phyloP scores from a whole-genome alignment of 2,888 invertebrate species.

The Hirtodrosophila confusa region DNA sequence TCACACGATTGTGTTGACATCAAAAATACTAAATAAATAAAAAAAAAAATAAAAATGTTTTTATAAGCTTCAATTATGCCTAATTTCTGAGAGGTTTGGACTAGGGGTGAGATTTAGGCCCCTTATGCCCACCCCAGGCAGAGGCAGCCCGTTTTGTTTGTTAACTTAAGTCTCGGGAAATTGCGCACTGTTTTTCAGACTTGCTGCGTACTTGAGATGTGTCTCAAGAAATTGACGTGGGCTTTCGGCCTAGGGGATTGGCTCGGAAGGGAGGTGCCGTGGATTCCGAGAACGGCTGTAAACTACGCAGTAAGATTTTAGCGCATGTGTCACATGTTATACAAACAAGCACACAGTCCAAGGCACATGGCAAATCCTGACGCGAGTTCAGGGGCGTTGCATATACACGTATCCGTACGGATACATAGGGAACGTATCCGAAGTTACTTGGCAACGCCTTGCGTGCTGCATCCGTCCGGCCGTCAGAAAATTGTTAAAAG shows the following conservation, averaged over 20 bases:
- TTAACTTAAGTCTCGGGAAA: constrained; percentile 22
- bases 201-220: constrained; percentile 60
- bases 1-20: too few relatives aligned
- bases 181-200: constrained; percentile 63
- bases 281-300: constrained; percentile 21
- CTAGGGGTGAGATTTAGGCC: too few relatives aligned
- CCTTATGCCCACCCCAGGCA: too few relatives aligned
- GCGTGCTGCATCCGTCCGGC: constrained; percentile 37
- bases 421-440: neutral
- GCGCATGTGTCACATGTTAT: constrained; percentile 39
- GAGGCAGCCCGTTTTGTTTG: too few relatives aligned
- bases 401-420: constrained; percentile 1
- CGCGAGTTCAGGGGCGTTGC: constrained; percentile 66
- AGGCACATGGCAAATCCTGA: constrained; percentile 56
- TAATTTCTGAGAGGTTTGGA: too few relatives aligned
- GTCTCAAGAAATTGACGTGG: constrained; percentile 62
- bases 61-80: too few relatives aligned
- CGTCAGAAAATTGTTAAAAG: constrained; percentile 42
- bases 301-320: constrained; percentile 71
- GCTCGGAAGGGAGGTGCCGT: constrained; percentile 9
- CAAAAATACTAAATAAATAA: too few relatives aligned
- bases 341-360: constrained; percentile 4
- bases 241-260: constrained; percentile 16
- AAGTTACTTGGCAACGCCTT: constrained; percentile 35
- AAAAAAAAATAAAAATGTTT: too few relatives aligned